Percentiles rank a stretch among this genome's conserved stretches.
phyloP scores from a whole-genome alignment of 2,888 invertebrate species.

The Ischnus inquisitorius region DNA sequence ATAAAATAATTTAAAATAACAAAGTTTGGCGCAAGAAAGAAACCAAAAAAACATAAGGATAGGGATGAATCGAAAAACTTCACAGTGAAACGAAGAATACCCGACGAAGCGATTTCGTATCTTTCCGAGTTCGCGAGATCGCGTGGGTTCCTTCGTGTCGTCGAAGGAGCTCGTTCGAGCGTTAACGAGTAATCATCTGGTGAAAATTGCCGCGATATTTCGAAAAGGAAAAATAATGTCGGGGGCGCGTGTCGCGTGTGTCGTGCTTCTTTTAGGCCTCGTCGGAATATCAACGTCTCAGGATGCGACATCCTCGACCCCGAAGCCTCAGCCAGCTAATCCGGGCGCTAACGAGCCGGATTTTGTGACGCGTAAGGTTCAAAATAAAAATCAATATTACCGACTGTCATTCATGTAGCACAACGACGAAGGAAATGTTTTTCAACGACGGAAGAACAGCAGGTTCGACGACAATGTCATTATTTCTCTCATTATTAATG shows the following conservation, averaged over 20 bases:
- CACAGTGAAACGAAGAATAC: constrained; percentile 27
- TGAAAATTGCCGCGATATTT: background rate
- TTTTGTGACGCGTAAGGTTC: constrained; percentile 82
- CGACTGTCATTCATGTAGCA: background rate
- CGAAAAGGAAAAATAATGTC: constrained; percentile 55
- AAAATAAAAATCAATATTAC: background rate
- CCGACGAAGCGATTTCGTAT: constrained; percentile 1
- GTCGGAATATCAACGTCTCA: constrained; percentile 57
- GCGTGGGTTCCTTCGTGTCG: constrained; percentile 9
- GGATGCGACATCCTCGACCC: constrained; percentile 54
- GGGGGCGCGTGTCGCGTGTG: constrained; percentile 63
- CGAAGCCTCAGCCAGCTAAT: constrained; percentile 57
- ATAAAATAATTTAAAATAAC: background rate
- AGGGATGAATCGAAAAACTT: constrained; percentile 36
- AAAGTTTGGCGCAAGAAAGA: background rate
- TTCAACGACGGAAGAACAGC: background rate
- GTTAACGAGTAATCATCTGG: background rate
- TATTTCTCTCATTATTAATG: background rate
- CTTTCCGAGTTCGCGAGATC: constrained; percentile 5
- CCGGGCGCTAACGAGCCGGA: constrained; percentile 79
- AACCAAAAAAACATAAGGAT: background rate
- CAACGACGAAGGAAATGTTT: constrained; percentile 3
- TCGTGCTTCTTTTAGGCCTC: constrained; percentile 72
- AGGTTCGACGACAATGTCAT: background rate
- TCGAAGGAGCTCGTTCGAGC: background rate